Evolutionary conservation across 2,888 invertebrate genomes (phyloP), one percentile per base, ranked within the genome.

Genomic region (Diabrotica balteata): DNA sequence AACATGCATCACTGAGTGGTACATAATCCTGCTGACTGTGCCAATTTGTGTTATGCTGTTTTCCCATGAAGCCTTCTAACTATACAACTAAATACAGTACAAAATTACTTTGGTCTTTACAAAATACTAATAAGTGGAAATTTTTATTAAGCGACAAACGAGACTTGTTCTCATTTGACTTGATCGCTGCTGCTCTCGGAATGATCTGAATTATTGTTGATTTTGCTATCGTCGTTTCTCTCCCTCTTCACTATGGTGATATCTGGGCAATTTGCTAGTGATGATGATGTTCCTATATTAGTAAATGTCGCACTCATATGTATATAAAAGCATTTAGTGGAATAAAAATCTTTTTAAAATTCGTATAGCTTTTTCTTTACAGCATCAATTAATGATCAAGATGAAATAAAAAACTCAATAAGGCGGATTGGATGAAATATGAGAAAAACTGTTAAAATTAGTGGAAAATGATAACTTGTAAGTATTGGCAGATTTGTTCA

Each of bases 171-270:
- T 78, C 78, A 80, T 76, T 81, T 80, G 64, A 73, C 73, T 75
- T 80, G 80, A 71, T 82, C 82, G 74, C 77, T 77, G 73, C 77
- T 77, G 70, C 76, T 79, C 74, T 81, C 82, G 83, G 84, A 84
- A 83, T 84, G 84, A 80, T 85, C 85, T 50, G 84, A 82, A 75
- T 84, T 84, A 73, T 84, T 84, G 72, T 84, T 84, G 63, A 86
- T 81, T 74, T 86, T 86, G 43, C 60, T 45, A 17, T 32, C 54
- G 45, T 84, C 85, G 74, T 83, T 78, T 76, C 84, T 86, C 76
- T 88, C 88, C 72, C 88, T 87, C 77, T 88, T 88, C 53, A 88
- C 87, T 71, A 88, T 88, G 59, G 88, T 88, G 68, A 88, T 88
- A 78, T 88, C 88, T 0, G 88, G 87, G 78, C 88, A 87, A 77